Percentiles rank a stretch among this genome's conserved stretches.
These are phyloP conservation scores for Tiliacea citrago DNA, from an alignment of 2,888 invertebrate genomes.

Conservation along the genomic window DNA sequence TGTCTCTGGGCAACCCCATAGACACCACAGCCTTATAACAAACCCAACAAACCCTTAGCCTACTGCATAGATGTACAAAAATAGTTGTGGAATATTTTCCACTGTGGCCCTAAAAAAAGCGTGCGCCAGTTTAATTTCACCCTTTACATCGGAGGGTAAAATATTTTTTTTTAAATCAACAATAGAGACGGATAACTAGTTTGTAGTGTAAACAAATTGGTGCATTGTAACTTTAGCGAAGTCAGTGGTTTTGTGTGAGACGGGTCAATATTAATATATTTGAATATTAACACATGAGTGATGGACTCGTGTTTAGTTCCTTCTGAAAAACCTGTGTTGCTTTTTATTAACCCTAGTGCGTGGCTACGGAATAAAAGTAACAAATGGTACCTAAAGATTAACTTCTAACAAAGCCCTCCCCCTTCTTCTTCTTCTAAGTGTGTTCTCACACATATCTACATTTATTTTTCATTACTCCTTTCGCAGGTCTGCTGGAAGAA, in stretches of 20 bases:
- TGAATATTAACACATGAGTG: slow-evolving; percentile 52
- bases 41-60: neutral
- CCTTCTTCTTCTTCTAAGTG: neutral
- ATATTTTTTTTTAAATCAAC: slow-evolving; percentile 84
- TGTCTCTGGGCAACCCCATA: slow-evolving; percentile 73
- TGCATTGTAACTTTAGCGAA: slow-evolving; percentile 77
- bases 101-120: slow-evolving; percentile 64
- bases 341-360: neutral
- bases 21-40: slow-evolving; percentile 62
- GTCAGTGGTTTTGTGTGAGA: slow-evolving; percentile 69
- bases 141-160: slow-evolving; percentile 78
- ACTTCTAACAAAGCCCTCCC: neutral
- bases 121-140: slow-evolving; percentile 65
- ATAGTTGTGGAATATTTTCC: slow-evolving; percentile 34
- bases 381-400: neutral
- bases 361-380: neutral
- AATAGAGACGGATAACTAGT: slow-evolving; percentile 85
- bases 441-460: too few relatives aligned
- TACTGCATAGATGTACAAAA: slow-evolving; percentile 47
- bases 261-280: slow-evolving; percentile 62
- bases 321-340: neutral
- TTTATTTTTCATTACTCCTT: neutral
- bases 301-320: slow-evolving; percentile 20
- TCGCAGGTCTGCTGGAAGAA: neutral
- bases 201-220: slow-evolving; percentile 89